These are phyloP conservation scores for Drepana falcataria DNA, from an alignment of 2,888 invertebrate species.

Conservation along the genomic window DNA sequence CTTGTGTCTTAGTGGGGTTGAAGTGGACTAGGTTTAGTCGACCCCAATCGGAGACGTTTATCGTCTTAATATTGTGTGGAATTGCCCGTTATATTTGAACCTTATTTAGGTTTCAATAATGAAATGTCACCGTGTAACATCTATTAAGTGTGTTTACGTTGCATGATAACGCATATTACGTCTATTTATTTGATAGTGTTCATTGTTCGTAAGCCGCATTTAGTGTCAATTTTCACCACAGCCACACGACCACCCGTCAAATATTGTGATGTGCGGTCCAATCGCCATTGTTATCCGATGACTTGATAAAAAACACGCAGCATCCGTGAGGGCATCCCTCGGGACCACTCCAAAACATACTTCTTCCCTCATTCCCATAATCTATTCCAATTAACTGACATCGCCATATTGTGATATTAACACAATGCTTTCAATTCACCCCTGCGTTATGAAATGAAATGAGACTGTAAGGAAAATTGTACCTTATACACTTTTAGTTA, in stretches of 20 bases:
- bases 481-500: conserved; percentile 14
- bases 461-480: conserved; percentile 17
- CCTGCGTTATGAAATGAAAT: conserved; percentile 35
- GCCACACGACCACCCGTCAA: conserved; percentile 63
- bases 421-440: conserved; percentile 63
- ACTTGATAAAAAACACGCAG: conserved; percentile 73
- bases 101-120: background rate
- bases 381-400: conserved; percentile 80
- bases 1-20: no score
- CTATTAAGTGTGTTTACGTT: conserved; percentile 28
- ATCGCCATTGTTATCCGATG: conserved; percentile 67
- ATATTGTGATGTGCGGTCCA: conserved; percentile 75
- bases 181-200: conserved; percentile 10
- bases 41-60: no score
- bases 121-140: conserved; percentile 8
- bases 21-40: no score
- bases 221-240: conserved; percentile 53
- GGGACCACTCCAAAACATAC: conserved; percentile 55
- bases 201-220: conserved; percentile 36
- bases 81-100: no score
- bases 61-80: no score
- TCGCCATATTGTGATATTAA: conserved; percentile 77
- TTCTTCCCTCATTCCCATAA: conserved; percentile 75
- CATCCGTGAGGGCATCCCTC: conserved; percentile 51
- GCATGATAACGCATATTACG: conserved; percentile 39